Conservation (phyloP, 2,888 invertebrate genomes). For the Dioctria linearis region DNA sequence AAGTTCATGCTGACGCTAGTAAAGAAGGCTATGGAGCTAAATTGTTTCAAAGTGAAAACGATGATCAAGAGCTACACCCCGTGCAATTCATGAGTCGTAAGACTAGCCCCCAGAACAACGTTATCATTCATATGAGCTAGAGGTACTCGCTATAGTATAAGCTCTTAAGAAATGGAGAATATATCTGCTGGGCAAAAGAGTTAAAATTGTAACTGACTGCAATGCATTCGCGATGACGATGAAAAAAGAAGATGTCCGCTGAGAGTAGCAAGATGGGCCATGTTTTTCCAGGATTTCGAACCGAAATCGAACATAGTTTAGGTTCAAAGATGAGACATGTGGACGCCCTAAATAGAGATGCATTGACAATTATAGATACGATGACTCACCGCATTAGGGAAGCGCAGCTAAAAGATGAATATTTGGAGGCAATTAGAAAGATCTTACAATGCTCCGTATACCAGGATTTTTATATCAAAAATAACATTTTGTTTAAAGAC, state of each 20-base stretch:
- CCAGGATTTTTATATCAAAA: constrained; percentile 11
- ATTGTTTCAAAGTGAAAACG: not conserved
- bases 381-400: constrained; percentile 35
- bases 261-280: too few species aligned
- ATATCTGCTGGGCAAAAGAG: too few species aligned
- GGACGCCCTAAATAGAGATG: constrained; percentile 45
- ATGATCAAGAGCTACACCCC: constrained; percentile 9
- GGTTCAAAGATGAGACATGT: constrained; percentile 28
- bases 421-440: constrained; percentile 6
- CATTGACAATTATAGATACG: constrained; percentile 16
- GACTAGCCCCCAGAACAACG: constrained; percentile 37
- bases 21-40: constrained; percentile 25
- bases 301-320: too few species aligned
- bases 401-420: not conserved
- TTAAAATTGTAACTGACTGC: too few species aligned
- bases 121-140: constrained; percentile 51
- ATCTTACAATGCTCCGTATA: constrained; percentile 7
- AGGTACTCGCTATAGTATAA: constrained; percentile 47
- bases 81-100: constrained; percentile 42
- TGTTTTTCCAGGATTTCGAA: too few species aligned
- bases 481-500: not conserved
- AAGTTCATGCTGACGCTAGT: constrained; percentile 47
- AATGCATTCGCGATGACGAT: too few species aligned
- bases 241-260: constrained; percentile 14
- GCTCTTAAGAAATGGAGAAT: too few species aligned